Percentiles rank a stretch among this genome's conserved stretches.
phyloP scores from a whole-genome alignment of 2,797 vertebrate genomes.

The Coilia nasus region DNA sequence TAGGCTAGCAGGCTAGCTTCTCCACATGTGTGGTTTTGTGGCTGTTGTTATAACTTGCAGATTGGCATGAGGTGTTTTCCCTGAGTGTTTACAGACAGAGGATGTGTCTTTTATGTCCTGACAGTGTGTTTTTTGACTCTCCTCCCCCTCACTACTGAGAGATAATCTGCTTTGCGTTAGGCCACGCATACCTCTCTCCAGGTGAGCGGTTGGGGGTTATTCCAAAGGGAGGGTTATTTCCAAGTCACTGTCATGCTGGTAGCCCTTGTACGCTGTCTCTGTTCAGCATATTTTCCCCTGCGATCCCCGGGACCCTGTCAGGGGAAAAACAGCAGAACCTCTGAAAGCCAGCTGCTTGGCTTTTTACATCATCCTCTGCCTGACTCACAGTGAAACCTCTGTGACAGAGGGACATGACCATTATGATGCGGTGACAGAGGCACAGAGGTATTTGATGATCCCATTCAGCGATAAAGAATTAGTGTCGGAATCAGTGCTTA shows the following conservation, averaged over 20 bases:
- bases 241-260: background rate
- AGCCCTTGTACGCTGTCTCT: background rate
- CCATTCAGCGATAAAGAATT: background rate
- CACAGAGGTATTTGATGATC: background rate
- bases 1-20: background rate
- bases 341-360: background rate
- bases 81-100: background rate
- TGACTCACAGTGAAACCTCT: constrained; percentile 9
- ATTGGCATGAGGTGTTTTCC: background rate
- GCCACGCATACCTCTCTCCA: background rate
- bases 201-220: background rate
- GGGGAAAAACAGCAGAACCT: background rate
- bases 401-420: background rate
- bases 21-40: background rate
- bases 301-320: background rate
- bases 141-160: background rate
- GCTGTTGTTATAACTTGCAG: background rate
- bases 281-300: background rate
- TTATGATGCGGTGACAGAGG: background rate
- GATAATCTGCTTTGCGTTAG: background rate
- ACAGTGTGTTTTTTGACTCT: background rate
- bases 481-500: background rate
- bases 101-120: background rate
- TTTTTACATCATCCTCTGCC: background rate
- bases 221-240: background rate